Evolutionary conservation across 2,113 vertebrate species (phyloP), one percentile per base, ranked within the genome.

Genomic region (Gavialis gangeticus): DNA sequence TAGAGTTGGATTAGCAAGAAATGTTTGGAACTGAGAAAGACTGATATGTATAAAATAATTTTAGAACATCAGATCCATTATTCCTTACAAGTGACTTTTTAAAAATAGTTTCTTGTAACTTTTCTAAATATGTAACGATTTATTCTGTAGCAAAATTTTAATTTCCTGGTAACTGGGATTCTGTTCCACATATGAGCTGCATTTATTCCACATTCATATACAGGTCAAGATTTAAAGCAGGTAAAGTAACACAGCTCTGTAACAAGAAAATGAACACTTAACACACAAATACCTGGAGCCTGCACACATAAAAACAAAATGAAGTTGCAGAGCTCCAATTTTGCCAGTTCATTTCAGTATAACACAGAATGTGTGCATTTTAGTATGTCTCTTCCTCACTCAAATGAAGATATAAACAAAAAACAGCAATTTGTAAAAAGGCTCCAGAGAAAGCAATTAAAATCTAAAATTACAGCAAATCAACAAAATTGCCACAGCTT

Each of bases 401-500:
- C n/a, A 85, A 92, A 94, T 84, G 89, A 71, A 10, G 82, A 85
- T 1, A 82, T 90, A 93, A 91, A 18, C 17, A 37, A 93, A 75
- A 27, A 82, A 34, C 56, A 84, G 63, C 76, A 10, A n/a, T 76
- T 58, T 82, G n/a, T 30, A 67, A 22, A 63, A 79, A 93, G 60
- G 37, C 75, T 91, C 37, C 62, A 60, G 83, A 85, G 13, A 90
- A 95, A 94, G 5, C 63, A 91, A 80, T 11, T 64, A 13, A 2
- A 62, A 71, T 89, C 93, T 95, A 86, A 79, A 91, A 94, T 13
- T 58, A 54, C 71, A 59, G 94, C 90, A 96, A 95, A 95, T 88
- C 95, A 82, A 80, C 63, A 75, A 91, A 95, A 78, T 91, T 84
- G 89, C 84, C 54, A 89, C 79, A 56, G 11, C 67, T 27, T 79